Base-by-base conservation (phyloP, 2,888 invertebrate species). In the Eudemis profundana region DNA sequence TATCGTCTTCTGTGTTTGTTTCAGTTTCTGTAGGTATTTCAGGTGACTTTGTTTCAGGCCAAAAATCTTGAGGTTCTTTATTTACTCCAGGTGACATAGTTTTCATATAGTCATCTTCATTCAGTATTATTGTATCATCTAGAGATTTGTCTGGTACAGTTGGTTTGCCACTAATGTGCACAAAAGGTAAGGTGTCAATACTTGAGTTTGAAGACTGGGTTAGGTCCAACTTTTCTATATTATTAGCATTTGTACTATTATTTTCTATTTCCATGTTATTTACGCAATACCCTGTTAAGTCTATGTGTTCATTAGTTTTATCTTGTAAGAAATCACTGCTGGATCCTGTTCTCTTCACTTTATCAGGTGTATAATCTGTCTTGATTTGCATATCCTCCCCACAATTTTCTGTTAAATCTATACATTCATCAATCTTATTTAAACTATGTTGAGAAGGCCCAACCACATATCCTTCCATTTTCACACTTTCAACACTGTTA, bases 181-280 rank as follows among this genome's bases (percentile, higher is more conserved):
- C 75, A 68, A 75, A 70, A 46, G 88, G 89, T 56, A 86, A 72
- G 36, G 66, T 40, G 27, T 84, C 82, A 70, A 80, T 77, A 74
- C 74, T 76, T 33, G 82, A 82, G 65, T 81, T 77, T 38, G 87
- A 84, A 51, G 84, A 84, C 54, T 87, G 85, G 36, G 86, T 87
- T 61, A 87, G 74, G 72, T 87, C 85, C 67, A 84, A 70, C 66
- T 56, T 71, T 60, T 74, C 73, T 65, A 50, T 33, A 36, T 49
- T 53, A 33, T 70, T 65, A 23, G 64, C 10, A 38, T 51, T 59
- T 61, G 7, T 29, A 36, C 36, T 59, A 46, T 68, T 38, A 46
- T 27, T 54, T 19, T 53, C 63, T 65, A 21, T 67, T 64, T n/a
- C 46, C 36, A 42, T 19, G 0, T 53, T n/a, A 38, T 4, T 7